These are phyloP conservation scores for Mungos mungo DNA, from an alignment of 2,113 vertebrate species.

Conservation along the genomic window DNA sequence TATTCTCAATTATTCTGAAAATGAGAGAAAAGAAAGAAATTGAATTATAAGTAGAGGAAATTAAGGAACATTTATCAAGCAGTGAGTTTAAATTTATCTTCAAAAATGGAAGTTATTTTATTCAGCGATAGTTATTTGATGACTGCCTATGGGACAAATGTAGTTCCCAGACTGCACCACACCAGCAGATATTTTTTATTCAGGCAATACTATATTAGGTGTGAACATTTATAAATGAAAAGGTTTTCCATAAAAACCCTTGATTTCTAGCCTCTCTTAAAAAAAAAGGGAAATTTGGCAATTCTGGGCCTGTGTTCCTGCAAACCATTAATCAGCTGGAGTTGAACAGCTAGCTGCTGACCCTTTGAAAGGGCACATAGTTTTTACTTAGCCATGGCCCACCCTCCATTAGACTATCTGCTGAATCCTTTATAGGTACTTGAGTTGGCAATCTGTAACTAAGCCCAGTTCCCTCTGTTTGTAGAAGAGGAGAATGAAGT, in stretches of 20 bases:
- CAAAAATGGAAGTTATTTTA: slow-evolving; percentile 12
- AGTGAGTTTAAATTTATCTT: neutral
- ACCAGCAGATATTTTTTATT: neutral
- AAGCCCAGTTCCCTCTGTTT: neutral
- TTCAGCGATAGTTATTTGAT: neutral
- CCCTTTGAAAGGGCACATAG: neutral
- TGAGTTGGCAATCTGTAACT: neutral
- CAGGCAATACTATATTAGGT: neutral
- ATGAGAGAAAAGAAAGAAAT: neutral
- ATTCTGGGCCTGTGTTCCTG: neutral
- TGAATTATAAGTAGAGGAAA: neutral
- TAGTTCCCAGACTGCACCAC: neutral
- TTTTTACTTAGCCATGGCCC: neutral
- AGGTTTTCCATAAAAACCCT: neutral
- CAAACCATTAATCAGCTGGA: neutral
- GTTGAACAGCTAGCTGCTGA: neutral
- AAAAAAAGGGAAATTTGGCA: neutral
- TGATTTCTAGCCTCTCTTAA: neutral
- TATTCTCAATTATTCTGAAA: neutral
- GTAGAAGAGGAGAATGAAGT: neutral
- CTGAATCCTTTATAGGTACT: neutral
- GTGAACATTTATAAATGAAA: neutral
- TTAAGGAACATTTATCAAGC: neutral
- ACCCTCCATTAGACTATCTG: neutral
- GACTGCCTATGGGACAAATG: neutral